A percentile compares a stretch with the other conserved stretches of the same genome.
phyloP scores from a whole-genome alignment of 2,113 vertebrate genomes.

The Chelonoidis abingdonii region DNA sequence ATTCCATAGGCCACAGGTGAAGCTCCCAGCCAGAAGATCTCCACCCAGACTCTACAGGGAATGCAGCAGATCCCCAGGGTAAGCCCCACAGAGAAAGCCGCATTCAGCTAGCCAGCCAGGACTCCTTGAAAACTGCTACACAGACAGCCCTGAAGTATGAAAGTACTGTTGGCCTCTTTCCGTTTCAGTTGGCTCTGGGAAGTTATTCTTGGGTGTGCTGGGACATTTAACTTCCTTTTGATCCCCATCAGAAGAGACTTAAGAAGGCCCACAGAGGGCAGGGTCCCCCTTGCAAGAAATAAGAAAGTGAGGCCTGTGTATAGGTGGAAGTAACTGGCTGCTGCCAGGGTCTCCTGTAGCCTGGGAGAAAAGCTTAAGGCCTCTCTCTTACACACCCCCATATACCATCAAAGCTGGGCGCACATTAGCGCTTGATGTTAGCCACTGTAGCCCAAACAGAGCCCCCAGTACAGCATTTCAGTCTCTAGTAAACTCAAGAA shows the following conservation, averaged over 20 bases:
- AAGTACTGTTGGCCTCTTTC: background rate
- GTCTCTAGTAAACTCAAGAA: background rate
- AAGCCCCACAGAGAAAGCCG: background rate
- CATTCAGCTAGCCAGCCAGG: background rate
- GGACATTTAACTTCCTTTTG: background rate
- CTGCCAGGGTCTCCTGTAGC: background rate
- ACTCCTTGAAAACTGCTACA: background rate
- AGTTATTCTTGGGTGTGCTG: background rate
- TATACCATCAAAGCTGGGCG: accelerated
- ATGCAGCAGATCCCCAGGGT: no score
- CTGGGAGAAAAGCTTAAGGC: background rate
- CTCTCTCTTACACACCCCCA: accelerated
- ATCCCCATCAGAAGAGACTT: background rate
- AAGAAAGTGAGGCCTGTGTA: background rate
- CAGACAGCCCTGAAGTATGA: background rate
- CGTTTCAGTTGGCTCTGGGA: background rate
- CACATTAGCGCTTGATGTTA: accelerated
- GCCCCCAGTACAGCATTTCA: background rate
- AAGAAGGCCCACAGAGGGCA: background rate
- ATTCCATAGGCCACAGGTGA: background rate
- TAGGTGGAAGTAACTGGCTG: background rate
- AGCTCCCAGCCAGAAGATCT: background rate
- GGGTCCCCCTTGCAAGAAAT: background rate
- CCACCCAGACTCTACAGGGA: background rate
- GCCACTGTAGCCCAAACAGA: background rate